Evolutionary conservation across 2,888 invertebrate species (phyloP).

Genomic region (Drosophila parthenogenetica): DNA sequence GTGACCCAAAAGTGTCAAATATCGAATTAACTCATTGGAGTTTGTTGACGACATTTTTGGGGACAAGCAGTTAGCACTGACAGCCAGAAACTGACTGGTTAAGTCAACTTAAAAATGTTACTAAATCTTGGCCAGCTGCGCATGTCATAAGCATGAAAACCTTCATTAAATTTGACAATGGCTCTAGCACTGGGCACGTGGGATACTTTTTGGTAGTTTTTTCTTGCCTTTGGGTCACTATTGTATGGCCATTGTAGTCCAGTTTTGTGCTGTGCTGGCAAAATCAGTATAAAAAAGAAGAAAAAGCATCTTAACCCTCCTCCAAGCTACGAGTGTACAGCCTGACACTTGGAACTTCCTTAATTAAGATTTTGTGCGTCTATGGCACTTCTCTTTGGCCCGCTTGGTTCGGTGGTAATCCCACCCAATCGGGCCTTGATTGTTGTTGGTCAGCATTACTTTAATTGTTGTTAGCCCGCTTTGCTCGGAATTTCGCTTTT

Average conservation of each 20-base stretch:
- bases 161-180: constrained; percentile 82
- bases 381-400: constrained; percentile 49
- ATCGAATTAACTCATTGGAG: constrained; percentile 78
- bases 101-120: constrained; percentile 44
- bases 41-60: constrained; percentile 21
- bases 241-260: constrained; percentile 59
- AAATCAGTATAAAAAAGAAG: constrained; percentile 34
- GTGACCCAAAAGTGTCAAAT: constrained; percentile 76
- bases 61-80: constrained; percentile 1
- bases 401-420: constrained; percentile 45
- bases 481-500: constrained; percentile 72
- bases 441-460: constrained; percentile 78
- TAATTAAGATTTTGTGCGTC: constrained; percentile 81
- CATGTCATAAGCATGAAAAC: constrained; percentile 72
- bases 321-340: constrained; percentile 11
- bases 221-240: constrained; percentile 19
- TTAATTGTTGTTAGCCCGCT: constrained; percentile 77
- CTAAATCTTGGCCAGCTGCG: constrained; percentile 71
- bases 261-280: constrained; percentile 68
- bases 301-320: neutral
- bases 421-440: constrained; percentile 52
- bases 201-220: constrained; percentile 2
- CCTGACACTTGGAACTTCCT: constrained; percentile 71
- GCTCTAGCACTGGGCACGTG: constrained; percentile 13
- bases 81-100: neutral